Evolutionary conservation across 30 jellyfish, hydroid and myxozoan species (phyloP), one percentile per base, ranked within the genome.

Genomic region (Hydractinia symbiolongicarpus): DNA sequence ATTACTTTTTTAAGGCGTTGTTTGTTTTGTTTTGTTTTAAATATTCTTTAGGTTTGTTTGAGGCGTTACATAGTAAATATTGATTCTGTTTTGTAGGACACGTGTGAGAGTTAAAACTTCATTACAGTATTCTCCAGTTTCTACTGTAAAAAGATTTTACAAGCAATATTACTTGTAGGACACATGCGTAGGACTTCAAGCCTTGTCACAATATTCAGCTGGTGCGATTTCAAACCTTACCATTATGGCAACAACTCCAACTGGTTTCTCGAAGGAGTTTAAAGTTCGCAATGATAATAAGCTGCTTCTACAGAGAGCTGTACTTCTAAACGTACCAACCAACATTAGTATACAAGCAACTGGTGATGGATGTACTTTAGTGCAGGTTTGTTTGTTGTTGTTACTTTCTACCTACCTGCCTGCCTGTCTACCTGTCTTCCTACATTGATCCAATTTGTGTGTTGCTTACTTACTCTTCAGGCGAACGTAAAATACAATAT

Each of bases 361-460:
- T 15, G 86, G 86, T 7, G 10, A 49, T n/a, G 86, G 86, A 7
- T 78, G 86, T 78, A 81, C 86, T 78, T 20, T 78, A 6, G n/a
- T 61, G n/a, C 86, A 78, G 81, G 86, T 78, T 13, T 6, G 9
- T 64, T 64, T 64, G 17, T 16, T 58, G 69, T 13, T 44, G 52
- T 0, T 64, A 13, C 7, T 64, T n/a, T 64, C 16, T 64, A 13
- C 68, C n/a, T 9, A 62, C 74, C 19, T n/a, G 19, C 8, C 74
- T n/a, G 69, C 9, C 74, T 64, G 16, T 64, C 40, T 51, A 6
- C 9, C 17, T 64, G 74, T 58, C 69, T 58, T 11, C 69, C 69
- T 11, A 58, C 69, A n/a, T 7, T 6, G 9, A n/a, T 64, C 16
- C 74, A 13, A 64, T 64, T 64, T 6, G 40, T 58, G 69, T 11